Percentiles rank a stretch among this genome's conserved stretches.
These are phyloP conservation scores for Pterocles gutturalis DNA, from an alignment of 2,113 vertebrate species.

Conservation along the genomic window DNA sequence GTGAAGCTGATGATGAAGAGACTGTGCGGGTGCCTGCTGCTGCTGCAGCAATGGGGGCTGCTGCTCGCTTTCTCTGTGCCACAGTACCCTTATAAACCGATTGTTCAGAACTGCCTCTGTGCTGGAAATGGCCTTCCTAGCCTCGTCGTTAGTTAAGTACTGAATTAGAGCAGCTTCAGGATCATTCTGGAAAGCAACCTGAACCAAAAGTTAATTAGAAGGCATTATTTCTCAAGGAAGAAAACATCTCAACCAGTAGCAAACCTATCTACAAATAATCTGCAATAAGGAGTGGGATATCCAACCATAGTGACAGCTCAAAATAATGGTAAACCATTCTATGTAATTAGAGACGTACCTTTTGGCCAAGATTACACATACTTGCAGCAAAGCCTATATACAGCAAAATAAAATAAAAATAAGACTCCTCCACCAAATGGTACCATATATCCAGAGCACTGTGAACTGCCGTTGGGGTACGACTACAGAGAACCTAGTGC, in stretches of 20 bases:
- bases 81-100: slow-evolving; percentile 93
- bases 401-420: not conserved
- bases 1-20: slow-evolving; percentile 78
- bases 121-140: slow-evolving; percentile 93
- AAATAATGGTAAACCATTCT: not conserved
- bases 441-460: rapidly evolving
- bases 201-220: not conserved
- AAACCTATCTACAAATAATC: not conserved
- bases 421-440: not conserved
- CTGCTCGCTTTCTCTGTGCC: slow-evolving; percentile 88
- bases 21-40: slow-evolving; percentile 66
- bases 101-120: slow-evolving; percentile 95
- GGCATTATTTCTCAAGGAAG: not conserved
- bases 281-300: not conserved
- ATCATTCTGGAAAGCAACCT: slow-evolving; percentile 96
- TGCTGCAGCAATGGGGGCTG: slow-evolving; percentile 68
- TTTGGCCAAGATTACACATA: not conserved
- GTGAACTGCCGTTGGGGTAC: not conserved
- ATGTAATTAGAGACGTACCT: not conserved
- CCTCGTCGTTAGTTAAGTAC: slow-evolving; percentile 92
- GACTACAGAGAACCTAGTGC: not conserved
- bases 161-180: slow-evolving; percentile 95
- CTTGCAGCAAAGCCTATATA: not conserved
- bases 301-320: not conserved
- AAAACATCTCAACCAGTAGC: not conserved